These are phyloP conservation scores for Calcarius lapponicus DNA, from an alignment of 2,797 vertebrate genomes.

Conservation along the genomic window DNA sequence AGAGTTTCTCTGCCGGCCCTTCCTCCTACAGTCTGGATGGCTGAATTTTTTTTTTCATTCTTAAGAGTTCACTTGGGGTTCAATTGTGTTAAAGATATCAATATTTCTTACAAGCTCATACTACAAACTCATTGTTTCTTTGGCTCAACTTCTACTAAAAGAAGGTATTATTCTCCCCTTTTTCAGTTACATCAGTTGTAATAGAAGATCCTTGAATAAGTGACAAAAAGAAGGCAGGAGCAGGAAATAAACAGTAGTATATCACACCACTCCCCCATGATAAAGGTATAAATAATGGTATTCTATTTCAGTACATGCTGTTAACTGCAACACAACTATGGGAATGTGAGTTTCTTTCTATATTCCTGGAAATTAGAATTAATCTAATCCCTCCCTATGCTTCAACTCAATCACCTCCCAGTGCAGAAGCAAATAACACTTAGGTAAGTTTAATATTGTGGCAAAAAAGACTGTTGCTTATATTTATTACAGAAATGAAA, in stretches of 20 bases:
- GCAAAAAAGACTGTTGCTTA: background rate
- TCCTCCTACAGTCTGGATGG: background rate
- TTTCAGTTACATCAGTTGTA: background rate
- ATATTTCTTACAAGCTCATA: background rate
- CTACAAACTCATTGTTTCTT: background rate
- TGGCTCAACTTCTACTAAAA: background rate
- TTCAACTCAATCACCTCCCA: background rate
- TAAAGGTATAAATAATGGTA: background rate
- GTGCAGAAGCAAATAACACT: background rate
- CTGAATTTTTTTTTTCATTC: background rate
- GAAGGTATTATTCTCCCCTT: background rate
- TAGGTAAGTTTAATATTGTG: background rate
- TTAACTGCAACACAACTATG: background rate
- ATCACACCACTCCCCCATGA: background rate
- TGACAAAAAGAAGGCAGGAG: background rate
- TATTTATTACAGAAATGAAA: background rate
- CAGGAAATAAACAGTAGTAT: background rate
- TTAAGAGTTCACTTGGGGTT: background rate
- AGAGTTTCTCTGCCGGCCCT: background rate
- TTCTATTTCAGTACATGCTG: background rate
- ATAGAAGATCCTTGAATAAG: background rate
- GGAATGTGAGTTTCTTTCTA: background rate
- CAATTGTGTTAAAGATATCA: background rate
- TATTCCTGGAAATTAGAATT: background rate
- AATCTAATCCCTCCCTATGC: background rate